Evolutionary conservation across 2,797 vertebrate species (phyloP), one percentile per base, ranked within the genome.

Genomic region (Chaetophractus vellerosus): DNA sequence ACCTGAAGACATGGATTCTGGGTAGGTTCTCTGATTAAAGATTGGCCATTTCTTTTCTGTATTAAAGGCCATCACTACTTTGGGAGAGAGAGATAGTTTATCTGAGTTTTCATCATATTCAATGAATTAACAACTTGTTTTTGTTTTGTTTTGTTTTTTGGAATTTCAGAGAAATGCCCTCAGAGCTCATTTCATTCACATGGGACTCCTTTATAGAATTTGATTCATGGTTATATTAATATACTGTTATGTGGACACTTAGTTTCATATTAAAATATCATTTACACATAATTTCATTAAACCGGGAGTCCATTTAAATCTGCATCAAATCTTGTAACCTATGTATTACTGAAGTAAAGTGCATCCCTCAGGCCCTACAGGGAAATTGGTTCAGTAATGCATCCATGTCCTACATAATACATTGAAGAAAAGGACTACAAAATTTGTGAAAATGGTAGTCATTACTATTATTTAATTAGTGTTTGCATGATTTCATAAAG

Each of bases 201-300:
- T 45, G 16, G 10, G 38, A 15, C 33, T 94, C 86, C 63, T 64
- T 41, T 71, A 89, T 8, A 59, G 3, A 95, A 76, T 61, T 64
- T 55, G 31, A 66, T 80, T 75, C 48, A 14, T 63, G 52, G 41
- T 75, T 79, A 89, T 80, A 82, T 94, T 82, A 69, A 3, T 38
- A 74, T 50, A 88, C 82, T 86, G 23, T 61, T 69, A 55, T 45
- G 6, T 87, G 31, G 89, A 31, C 64, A 87, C 57, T 86, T 95
- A 69, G 28, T 41, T 88, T 48, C 41, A 26, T 38, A 78, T 90
- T 87, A 94, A 93, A 79, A 57, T 90, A 86, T 63, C n/a, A 75
- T 12, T 96, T 87, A 31, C n/a, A 83, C 41, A 41, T 63, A 33
- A 57, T 76, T 86, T 85, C 48, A 33, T 93, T 83, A 86, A 10